Base-by-base conservation (phyloP, 2,113 vertebrate genomes). In the Dicrurus megarhynchus region DNA sequence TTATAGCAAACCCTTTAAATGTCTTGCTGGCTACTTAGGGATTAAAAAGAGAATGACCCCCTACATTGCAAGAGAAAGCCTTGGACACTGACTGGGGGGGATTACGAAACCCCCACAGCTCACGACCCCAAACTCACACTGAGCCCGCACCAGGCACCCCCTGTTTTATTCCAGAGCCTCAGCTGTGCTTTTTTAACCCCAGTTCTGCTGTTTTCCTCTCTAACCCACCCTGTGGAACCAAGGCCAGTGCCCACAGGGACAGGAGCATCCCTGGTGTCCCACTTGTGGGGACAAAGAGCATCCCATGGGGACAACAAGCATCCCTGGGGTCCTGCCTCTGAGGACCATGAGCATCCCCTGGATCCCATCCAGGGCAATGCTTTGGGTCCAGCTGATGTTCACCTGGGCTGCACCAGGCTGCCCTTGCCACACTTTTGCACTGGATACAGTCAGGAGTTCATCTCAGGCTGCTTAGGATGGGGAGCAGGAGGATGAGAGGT, bases 161-260 rank as follows among this genome's bases (percentile, higher is more conserved):
- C 56, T 44, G 4, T 22, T 90, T 44, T 35, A 44, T n/a, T 53
- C 41, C 3, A 3, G 21, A 56, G 56, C 44, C 63, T 32, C n/a
- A 12, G 12, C 9, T 0, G 0, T 8, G 42, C n/a, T n/a, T 80
- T 42, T 82, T 87, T 24, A 50, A 61, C 28, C 39, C 47, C n/a
- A 78, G 5, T 41, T 77, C 69, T 3, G 2, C 33, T 9, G 5
- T 41, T 67, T 11, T 6, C 28, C 24, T 57, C 46, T 56, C 44
- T 35, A 24, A 9, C 26, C 8, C 21, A 21, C 32, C 32, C 47
- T 5, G 2, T 7, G 1, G 52, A 76, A 50, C 21, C 47, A 47
- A 71, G 57, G 28, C 16, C 65, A 63, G 8, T 1, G 2, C 47
- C 56, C 30, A 3, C 3, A 19, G 49, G 35, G 37, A 17, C 59